These are phyloP conservation scores for Xanthia icteritia DNA, from an alignment of 2,888 invertebrate genomes.

Conservation along the genomic window DNA sequence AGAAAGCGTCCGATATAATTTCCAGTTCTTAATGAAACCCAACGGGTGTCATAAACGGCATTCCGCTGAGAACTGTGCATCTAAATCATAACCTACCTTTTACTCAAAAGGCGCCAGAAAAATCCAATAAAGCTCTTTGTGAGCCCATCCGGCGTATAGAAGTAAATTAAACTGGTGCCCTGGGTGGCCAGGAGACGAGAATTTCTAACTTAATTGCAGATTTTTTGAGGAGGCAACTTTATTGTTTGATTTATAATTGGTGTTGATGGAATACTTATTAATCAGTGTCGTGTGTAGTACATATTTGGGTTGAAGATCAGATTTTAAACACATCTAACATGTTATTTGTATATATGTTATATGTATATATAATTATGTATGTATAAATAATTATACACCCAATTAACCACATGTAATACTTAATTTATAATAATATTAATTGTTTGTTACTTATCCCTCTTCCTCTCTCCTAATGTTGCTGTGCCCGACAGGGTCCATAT, in stretches of 20 bases:
- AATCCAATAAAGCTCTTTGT: constrained; percentile 74
- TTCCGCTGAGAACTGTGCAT: constrained; percentile 49
- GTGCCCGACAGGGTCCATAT: no score
- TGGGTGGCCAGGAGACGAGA: constrained; percentile 62
- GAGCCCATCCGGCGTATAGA: constrained; percentile 61
- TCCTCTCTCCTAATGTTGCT: no score
- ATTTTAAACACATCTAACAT: neutral
- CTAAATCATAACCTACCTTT: constrained; percentile 72
- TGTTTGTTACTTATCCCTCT: no score
- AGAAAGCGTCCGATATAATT: constrained; percentile 34
- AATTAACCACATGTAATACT: no score
- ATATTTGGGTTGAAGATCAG: neutral
- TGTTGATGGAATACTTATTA: neutral
- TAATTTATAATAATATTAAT: no score
- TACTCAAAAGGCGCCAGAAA: constrained; percentile 68
- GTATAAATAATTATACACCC: no score
- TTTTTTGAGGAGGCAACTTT: neutral
- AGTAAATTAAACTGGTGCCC: constrained; percentile 69
- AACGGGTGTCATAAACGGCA: constrained; percentile 40
- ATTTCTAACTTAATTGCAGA: constrained; percentile 28
- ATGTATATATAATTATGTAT: no score
- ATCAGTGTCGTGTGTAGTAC: neutral
- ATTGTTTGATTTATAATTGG: neutral
- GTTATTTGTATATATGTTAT: no score
- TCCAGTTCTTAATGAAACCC: constrained; percentile 50